Evolutionary conservation across 2,113 vertebrate species (phyloP), one percentile per base, ranked within the genome.

Genomic region (Catagonus wagneri): DNA sequence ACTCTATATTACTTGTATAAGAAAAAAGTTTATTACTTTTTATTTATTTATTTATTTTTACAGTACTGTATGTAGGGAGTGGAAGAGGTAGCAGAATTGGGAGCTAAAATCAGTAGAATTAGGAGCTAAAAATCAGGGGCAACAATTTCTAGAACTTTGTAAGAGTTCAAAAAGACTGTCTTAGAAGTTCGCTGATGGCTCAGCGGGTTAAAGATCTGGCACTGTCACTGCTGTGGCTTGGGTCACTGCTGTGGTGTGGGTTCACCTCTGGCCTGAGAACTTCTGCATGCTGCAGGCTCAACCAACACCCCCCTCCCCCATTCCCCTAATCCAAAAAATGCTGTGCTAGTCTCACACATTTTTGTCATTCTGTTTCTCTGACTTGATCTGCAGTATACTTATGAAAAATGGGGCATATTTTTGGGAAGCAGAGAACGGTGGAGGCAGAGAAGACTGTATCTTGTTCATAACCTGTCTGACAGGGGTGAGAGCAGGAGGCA

Each of bases 131-230:
- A 95, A 81, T 89, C 11, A 89, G 66, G 15, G 78, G 22, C 15
- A 80, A 34, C 27, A 54, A 81, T 76, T 65, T 89, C 50, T 2
- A 76, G 20, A 87, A 50, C 8, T 58, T 58, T 58, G 8, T 56
- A 93, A 83, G 80, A 83, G 6, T 52, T 96, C 61, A 76, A 44
- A 92, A 92, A 85, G 60, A 44, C 44, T 44, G 44, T 44, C 44
- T 8, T 44, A 44, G 44, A 44, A 44, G 44, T 44, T 44, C 44
- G 5, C 44, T 44, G 44, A 8, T 44, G 44, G 44, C 44, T 44
- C 44, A 44, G 44, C 44, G 8, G 44, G 44, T 44, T 44, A 44
- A 44, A 44, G 44, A 44, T 44, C 44, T 44, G 44, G 44, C 44
- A 44, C 8, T 44, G 44, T 44, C 8, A 44, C 44, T 6, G 8